Evolutionary conservation across 2,113 vertebrate genomes (phyloP).

Genomic region (Sebastes fasciatus): DNA sequence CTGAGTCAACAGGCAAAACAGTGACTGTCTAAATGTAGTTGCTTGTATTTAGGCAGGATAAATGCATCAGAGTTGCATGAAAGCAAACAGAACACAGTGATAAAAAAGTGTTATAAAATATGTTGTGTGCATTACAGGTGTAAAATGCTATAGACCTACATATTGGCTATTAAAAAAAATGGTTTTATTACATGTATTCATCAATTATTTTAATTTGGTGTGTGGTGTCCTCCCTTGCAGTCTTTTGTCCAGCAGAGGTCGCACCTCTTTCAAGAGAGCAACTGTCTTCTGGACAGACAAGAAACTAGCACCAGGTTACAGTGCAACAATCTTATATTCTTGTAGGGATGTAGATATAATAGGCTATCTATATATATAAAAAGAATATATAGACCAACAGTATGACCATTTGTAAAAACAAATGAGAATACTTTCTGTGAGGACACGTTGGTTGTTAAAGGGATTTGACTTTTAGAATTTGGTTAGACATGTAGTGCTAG

Average conservation of each 20-base stretch:
- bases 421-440: background rate
- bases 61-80: background rate
- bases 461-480: background rate
- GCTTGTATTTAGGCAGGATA: background rate
- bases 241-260: conserved; percentile 37
- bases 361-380: background rate
- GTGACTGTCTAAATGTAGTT: background rate
- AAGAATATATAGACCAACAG: background rate
- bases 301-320: background rate
- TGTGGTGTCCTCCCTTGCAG: background rate
- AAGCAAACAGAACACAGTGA: background rate
- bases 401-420: background rate
- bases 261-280: background rate
- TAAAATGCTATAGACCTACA: background rate
- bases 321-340: background rate
- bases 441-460: background rate
- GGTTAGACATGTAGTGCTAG: background rate
- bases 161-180: background rate
- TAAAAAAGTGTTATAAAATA: background rate
- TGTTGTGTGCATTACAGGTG: background rate
- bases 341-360: background rate
- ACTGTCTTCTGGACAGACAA: background rate
- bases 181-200: background rate
- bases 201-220: background rate
- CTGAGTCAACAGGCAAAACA: background rate